phyloP scores from a whole-genome alignment of 2,888 invertebrate species.

The Aspidiotus rigidus region DNA sequence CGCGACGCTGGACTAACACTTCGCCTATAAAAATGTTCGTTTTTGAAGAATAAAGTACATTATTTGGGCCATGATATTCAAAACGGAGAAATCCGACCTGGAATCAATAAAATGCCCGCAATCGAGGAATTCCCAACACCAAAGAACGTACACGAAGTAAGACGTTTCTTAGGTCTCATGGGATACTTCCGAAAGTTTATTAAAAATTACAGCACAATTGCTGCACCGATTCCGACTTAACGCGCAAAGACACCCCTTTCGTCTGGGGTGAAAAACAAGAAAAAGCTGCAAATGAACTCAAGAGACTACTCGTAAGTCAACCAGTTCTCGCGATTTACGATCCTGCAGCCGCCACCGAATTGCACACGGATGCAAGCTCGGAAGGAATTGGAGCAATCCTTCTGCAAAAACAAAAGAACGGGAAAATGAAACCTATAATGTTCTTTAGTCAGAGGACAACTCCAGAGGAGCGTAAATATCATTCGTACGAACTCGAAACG shows the following conservation, averaged over 20 bases:
- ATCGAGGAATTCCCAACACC: constrained; percentile 1
- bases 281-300: background rate
- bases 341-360: background rate
- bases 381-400: constrained; percentile 5
- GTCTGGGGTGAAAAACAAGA: background rate
- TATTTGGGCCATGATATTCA: constrained; percentile 28
- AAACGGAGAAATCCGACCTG: constrained; percentile 17
- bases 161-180: constrained; percentile 10
- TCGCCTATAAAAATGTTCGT: constrained; percentile 31
- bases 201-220: constrained; percentile 15
- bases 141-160: background rate
- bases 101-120: constrained; percentile 11
- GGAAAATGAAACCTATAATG: background rate
- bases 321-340: constrained; percentile 11
- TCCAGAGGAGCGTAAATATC: background rate
- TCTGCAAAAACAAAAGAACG: background rate
- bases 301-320: background rate
- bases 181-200: constrained; percentile 25
- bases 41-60: constrained; percentile 17
- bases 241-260: background rate
- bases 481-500: constrained; percentile 14
- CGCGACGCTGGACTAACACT: constrained; percentile 29
- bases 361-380: constrained; percentile 17
- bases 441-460: constrained; percentile 9
- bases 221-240: constrained; percentile 8